Conservation (phyloP, 2,113 vertebrate genomes). For the Hypocryptadius cinnamomeus region DNA sequence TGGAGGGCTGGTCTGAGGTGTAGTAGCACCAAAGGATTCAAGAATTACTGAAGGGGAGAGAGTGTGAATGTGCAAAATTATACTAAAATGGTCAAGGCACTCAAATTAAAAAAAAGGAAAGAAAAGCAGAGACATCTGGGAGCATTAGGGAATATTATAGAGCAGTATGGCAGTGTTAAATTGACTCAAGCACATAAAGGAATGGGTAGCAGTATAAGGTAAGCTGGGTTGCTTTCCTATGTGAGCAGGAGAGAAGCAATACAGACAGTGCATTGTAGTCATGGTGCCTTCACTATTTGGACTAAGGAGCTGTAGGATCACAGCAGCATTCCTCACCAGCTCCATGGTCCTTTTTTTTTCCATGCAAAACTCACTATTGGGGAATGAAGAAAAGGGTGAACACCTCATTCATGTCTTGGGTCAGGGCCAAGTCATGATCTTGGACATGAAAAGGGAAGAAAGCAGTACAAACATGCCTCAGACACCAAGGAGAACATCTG, state of each 20-base stretch:
- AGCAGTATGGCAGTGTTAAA: not conserved
- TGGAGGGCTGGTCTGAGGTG: not conserved
- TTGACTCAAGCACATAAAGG: not conserved
- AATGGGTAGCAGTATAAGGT: not conserved
- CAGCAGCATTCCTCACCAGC: not conserved
- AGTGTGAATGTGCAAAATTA: not conserved
- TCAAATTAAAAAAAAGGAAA: not conserved
- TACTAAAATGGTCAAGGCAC: not conserved
- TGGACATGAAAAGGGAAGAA: not conserved
- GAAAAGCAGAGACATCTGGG: not conserved
- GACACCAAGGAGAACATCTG: not conserved
- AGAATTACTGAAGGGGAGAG: not conserved
- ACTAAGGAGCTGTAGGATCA: not conserved
- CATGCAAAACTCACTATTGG: not conserved
- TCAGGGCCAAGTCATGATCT: not conserved
- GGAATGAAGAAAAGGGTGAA: not conserved
- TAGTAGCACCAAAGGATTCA: not conserved
- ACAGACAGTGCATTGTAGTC: accelerated
- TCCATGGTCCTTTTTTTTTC: not conserved
- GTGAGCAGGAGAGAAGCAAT: not conserved
- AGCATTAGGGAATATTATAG: not conserved
- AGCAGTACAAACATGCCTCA: not conserved
- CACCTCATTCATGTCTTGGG: not conserved
- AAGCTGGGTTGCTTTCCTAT: not conserved
- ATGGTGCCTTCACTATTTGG: too few relatives aligned